Evolutionary conservation across 2,888 invertebrate genomes (phyloP).

Genomic region (Endomychus coccineus): DNA sequence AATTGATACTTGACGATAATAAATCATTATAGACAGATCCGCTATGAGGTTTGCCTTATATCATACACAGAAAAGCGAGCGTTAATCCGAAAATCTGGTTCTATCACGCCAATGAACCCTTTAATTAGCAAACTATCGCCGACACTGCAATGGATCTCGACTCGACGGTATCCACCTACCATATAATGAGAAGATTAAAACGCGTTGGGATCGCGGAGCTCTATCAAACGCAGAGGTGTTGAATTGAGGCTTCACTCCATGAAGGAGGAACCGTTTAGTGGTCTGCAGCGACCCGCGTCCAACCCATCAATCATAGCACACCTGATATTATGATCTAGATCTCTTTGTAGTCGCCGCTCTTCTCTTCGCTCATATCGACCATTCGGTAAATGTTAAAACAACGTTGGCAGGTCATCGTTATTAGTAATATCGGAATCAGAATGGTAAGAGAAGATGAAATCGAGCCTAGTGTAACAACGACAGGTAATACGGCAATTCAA

Average conservation of each 20-base stretch:
- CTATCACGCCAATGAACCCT: conserved; percentile 15
- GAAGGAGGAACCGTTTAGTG: conserved; percentile 37
- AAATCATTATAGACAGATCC: no score
- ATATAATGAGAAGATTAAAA: conserved; percentile 38
- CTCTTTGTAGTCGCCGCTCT: conserved; percentile 33
- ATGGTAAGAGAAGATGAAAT: no score
- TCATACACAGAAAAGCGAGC: no score
- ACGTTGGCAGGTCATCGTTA: no score
- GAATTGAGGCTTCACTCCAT: conserved; percentile 40
- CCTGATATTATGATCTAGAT: conserved; percentile 39
- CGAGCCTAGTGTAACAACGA: no score
- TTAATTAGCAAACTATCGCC: conserved; percentile 15
- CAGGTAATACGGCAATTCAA: no score
- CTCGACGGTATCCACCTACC: conserved; percentile 35
- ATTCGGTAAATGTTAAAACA: no score
- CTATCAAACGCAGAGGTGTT: conserved; percentile 41
- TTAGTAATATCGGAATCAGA: no score
- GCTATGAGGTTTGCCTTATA: no score
- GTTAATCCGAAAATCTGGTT: conserved; percentile 16
- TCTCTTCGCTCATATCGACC: conserved; percentile 4
- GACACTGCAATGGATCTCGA: conserved; percentile 13
- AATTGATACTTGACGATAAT: no score
- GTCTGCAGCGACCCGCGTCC: conserved; percentile 27
- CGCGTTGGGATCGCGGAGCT: conserved; percentile 34
- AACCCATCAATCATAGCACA: conserved; percentile 41